Conservation (phyloP, 1,140 invertebrate genomes). For the Drosophila ohnishii region DNA sequence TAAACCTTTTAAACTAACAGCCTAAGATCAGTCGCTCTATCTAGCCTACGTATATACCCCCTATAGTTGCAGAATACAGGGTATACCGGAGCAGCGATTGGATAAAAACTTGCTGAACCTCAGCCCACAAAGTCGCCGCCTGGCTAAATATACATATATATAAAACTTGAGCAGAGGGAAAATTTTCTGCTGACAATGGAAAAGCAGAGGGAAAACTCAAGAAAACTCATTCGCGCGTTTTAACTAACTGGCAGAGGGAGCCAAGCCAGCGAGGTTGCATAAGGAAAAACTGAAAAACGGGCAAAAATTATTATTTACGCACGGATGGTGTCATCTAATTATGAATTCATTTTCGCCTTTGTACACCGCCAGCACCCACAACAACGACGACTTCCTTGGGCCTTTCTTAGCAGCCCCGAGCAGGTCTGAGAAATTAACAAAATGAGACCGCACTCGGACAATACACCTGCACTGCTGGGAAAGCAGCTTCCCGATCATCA, state of each 20-base stretch:
- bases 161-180: conserved; percentile 64
- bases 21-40: not conserved
- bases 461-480: conserved; percentile 61
- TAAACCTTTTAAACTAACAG: too few species aligned
- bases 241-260: conserved; percentile 71
- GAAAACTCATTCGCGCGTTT: conserved; percentile 80
- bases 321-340: conserved; percentile 83
- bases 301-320: conserved; percentile 83
- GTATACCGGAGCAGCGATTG: conserved; percentile 36
- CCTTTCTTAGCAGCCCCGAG: conserved; percentile 22
- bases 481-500: conserved; percentile 24
- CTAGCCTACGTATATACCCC: not conserved
- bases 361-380: conserved; percentile 39
- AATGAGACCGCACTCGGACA: conserved; percentile 72
- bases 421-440: conserved; percentile 64
- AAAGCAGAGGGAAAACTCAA: conserved; percentile 52
- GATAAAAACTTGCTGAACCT: conserved; percentile 72
- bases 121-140: conserved; percentile 44
- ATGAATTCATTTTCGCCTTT: conserved; percentile 83
- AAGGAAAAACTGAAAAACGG: conserved; percentile 58
- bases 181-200: conserved; percentile 68
- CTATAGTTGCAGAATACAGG: not conserved
- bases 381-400: conserved; percentile 57
- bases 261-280: conserved; percentile 11
- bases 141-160: conserved; percentile 48